Evolutionary conservation across 2,113 vertebrate species (phyloP), one percentile per base, ranked within the genome.

Genomic region (Calidris pygmaea): DNA sequence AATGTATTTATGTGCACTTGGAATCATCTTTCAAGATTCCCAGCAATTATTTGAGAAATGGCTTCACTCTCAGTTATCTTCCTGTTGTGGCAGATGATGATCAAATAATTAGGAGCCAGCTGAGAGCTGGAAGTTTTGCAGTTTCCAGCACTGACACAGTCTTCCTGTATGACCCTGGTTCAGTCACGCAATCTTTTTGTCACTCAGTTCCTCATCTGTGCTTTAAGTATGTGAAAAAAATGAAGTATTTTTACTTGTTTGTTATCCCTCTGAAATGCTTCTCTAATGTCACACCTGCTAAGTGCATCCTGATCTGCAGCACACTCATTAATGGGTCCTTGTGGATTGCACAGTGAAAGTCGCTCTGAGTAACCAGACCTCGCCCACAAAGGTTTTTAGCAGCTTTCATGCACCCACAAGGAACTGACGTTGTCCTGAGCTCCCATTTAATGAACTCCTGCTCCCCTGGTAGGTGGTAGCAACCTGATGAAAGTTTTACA

Each of bases 181-280:
- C 80, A 90, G 56, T 95, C 92, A 96, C 4, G 17, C 60, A 86
- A 92, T 48, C 60, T 84, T 55, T 80, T 70, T 72, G 48, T 80
- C 55, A 71, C 79, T 66, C 72, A 94, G 79, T 95, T 97, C 90
- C 90, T 91, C 76, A 81, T 96, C 56, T 85, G 43, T 68, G 17
- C 56, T 80, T 81, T 87, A 66, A 74, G 27, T 48, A 47, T 23
- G 32, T 59, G 45, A 83, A 87, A 74, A 87, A 87, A 85, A 11
- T 10, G 6, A 93, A 60, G 17, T 19, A 52, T 53, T 75, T 84
- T 58, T 58, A 35, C 32, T 59, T 48, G 23, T 35, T 39, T 68
- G 27, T 75, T 79, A 47, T 84, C 6, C 52, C 34, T 45, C 60
- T 75, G 48, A 53, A 50, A 88, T 34, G 0, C 34, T 10, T 79